Base-by-base conservation (phyloP, 2,113 vertebrate genomes). In the Psephotus haematonotus region DNA sequence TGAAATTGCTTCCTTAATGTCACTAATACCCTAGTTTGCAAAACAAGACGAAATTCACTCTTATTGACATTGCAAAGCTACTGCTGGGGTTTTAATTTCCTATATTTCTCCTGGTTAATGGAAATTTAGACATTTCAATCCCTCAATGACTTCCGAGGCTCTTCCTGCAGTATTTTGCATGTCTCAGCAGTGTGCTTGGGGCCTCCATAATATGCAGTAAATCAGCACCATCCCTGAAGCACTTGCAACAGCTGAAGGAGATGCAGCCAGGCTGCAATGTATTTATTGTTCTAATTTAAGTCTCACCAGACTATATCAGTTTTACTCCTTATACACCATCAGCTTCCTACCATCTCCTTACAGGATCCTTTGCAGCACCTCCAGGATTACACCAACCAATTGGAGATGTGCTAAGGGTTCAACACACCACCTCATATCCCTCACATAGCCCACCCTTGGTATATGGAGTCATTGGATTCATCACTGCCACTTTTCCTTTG, bases 271-370 rank as follows among this genome's bases (percentile, higher is more conserved):
- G 18, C 41, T 10, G 2, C 41, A 46, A 37, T 10, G 4, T 68
- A 76, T 95, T 85, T 92, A 71, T 88, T 78, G 44, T 29, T 82
- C 78, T 76, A 49, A 93, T 94, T 90, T 62, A 59, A 79, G 64
- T 59, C 9, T 79, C 5, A 1, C 4, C 78, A 78, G 60, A 53
- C 29, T 63, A 2, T 7, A 49, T 31, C 65, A 46, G 11, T 53
- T 87, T 79, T 39, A 44, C 19, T 29, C 29, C 20, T 80, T 23
- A 39, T 6, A 53, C 17, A 19, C 4, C 31, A 60, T 28, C 65
- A 46, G 2, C 29, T 37, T 75, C 28, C 71, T 82, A 9, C 22
- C 31, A 55, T 7, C 18, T 67, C 52, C 29, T 88, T 28, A 4
- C 5, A 13, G 0, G 3, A 55, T 9, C 17, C 67, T 62, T 39